These are phyloP conservation scores for Rafetus swinhoei DNA, from an alignment of 2,113 vertebrate species.

Conservation along the genomic window DNA sequence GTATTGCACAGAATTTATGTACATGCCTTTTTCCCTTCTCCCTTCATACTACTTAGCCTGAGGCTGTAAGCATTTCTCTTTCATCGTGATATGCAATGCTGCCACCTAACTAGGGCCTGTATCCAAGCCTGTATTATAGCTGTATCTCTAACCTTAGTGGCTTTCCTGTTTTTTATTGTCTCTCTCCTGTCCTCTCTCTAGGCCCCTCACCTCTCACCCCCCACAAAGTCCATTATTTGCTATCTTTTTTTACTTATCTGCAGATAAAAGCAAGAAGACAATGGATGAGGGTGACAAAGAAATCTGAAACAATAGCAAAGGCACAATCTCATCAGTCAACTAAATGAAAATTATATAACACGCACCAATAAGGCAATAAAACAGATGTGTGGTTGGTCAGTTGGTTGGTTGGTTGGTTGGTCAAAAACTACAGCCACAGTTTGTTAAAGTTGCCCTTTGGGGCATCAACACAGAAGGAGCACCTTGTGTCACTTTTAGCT, in stretches of 20 bases:
- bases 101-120: not conserved
- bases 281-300: not conserved
- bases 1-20: not conserved
- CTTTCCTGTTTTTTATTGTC: not conserved
- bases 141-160: not conserved
- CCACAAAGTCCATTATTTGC: not conserved
- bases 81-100: fast-evolving
- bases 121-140: not conserved
- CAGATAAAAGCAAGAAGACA: not conserved
- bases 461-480: not conserved
- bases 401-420: too few species aligned
- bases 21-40: not conserved
- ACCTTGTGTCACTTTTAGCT: not conserved
- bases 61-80: not conserved
- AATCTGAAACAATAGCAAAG: not conserved
- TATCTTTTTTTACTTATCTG: not conserved
- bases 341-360: not conserved
- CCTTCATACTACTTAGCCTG: not conserved
- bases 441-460: not conserved
- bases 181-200: not conserved
- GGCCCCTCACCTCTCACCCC: not conserved
- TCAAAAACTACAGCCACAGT: not conserved
- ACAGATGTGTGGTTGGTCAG: not conserved
- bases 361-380: not conserved
- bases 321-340: fast-evolving